These are phyloP conservation scores for Fabriciana adippe DNA, from an alignment of 2,888 invertebrate genomes.

Conservation along the genomic window DNA sequence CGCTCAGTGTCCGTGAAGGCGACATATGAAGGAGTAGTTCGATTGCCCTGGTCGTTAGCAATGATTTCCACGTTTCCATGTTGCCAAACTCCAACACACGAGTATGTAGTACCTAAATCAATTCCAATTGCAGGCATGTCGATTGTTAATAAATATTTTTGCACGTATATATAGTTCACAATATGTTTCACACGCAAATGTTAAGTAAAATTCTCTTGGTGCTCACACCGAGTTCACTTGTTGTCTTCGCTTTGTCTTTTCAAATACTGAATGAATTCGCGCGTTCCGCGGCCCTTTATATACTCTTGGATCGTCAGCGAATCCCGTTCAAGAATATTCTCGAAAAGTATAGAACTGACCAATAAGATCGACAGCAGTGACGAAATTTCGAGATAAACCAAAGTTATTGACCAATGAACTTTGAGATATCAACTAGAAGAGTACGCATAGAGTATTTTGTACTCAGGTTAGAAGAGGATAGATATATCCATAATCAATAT, in stretches of 20 bases:
- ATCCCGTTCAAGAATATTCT: not conserved
- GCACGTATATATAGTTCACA: slow-evolving; percentile 16
- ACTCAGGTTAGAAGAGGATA: too few relatives aligned
- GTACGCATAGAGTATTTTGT: too few relatives aligned
- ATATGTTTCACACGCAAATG: slow-evolving; percentile 17
- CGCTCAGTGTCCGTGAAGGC: slow-evolving; percentile 93
- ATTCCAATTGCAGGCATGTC: slow-evolving; percentile 74
- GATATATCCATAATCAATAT: too few relatives aligned
- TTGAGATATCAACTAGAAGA: too few relatives aligned
- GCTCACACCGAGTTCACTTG: slow-evolving; percentile 48
- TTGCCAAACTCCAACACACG: slow-evolving; percentile 93
- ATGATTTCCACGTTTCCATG: slow-evolving; percentile 92
- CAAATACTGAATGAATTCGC: slow-evolving; percentile 66
- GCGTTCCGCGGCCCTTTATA: slow-evolving; percentile 45
- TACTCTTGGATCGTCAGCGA: not conserved
- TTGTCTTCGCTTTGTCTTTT: slow-evolving; percentile 56
- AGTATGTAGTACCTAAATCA: slow-evolving; percentile 93
- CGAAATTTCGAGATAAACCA: not conserved
- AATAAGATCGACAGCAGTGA: not conserved
- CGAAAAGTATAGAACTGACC: not conserved
- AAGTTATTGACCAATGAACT: too few relatives aligned
- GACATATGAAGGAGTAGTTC: slow-evolving; percentile 93
- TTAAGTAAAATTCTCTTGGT: slow-evolving; percentile 33
- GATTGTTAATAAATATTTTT: slow-evolving; percentile 30
- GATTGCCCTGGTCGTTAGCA: slow-evolving; percentile 94